Evolutionary conservation across 1,140 invertebrate genomes (phyloP), one percentile per base, ranked within the genome.

Genomic region (Drosophila ercepeae): DNA sequence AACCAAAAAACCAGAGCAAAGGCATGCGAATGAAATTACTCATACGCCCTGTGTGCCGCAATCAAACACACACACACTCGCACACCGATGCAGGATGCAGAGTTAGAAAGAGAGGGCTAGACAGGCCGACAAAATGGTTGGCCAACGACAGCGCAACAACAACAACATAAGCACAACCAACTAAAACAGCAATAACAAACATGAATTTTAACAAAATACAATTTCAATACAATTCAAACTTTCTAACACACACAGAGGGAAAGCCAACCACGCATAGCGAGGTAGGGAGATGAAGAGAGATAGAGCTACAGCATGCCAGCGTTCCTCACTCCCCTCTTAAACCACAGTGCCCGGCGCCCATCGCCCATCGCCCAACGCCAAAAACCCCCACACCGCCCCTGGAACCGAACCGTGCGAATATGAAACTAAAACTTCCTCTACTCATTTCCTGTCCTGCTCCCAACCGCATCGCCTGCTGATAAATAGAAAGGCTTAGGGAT

Each of bases 191-290:
- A 86, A 89, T 86, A 86, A 88, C 78, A 82, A 88, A 88, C 77
- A 86, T 86, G 78, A 88, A 88, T 88, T 88, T 88, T 89, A 89
- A 89, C 81, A 89, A 86, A 82, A 86, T 88, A 89, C 88, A 88
- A 89, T 89, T 89, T 89, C 88, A 90, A 90, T 90, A 90, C 88
- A 90, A 89, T 90, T 88, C 81, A 90, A 90, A 90, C 65, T 90
- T 90, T 90, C 88, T 81, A 88, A 88, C 75, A 72, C 75, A 48
- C 3, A 34, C 39, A n/a, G n/a, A n/a, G n/a, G 42, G 13, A 14
- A 39, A 52, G 19, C 18, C 25, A 57, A 25, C 32, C 16, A 52
- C 25, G 34, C 16, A 48, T 13, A 39, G 25, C 13, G 29, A 21
- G 32, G 11, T 19, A 42, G 27, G 14, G 50, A 44, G 45, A 49